A percentile compares a stretch with the other conserved stretches of the same genome.
Evolutionary conservation across 2,888 invertebrate species (phyloP).

Genomic region (Eristalis intricaria): DNA sequence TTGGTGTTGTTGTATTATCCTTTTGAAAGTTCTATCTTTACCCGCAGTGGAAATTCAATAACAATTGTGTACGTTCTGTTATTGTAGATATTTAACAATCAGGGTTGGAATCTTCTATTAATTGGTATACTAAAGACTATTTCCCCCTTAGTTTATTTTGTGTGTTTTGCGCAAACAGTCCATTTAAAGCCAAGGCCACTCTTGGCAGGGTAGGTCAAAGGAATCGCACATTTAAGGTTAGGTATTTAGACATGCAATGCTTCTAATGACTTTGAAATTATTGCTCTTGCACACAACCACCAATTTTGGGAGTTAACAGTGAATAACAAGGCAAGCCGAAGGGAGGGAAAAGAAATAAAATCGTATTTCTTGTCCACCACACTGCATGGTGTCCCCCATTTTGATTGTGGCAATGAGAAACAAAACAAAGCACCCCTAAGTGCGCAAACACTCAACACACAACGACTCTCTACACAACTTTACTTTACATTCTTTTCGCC

Average conservation of each 20-base stretch:
- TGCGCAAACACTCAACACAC: constrained; percentile 47
- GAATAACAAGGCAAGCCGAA: not conserved
- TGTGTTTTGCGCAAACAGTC: constrained; percentile 29
- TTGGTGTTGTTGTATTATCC: not conserved
- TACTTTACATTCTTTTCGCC: constrained; percentile 61
- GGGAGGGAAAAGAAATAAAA: not conserved
- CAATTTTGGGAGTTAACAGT: not conserved
- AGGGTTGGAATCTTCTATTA: constrained; percentile 53
- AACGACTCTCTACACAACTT: constrained; percentile 42
- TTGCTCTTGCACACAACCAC: constrained; percentile 22
- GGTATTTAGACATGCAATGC: constrained; percentile 58
- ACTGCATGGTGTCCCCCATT: constrained; percentile 35
- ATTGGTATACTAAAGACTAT: constrained; percentile 44
- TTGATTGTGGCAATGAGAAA: constrained; percentile 14
- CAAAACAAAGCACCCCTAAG: constrained; percentile 51
- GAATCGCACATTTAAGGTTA: constrained; percentile 43
- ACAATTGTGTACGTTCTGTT: constrained; percentile 43
- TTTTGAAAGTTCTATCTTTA: constrained; percentile 2
- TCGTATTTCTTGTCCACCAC: constrained; percentile 18
- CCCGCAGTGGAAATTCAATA: constrained; percentile 12
- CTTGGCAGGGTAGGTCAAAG: constrained; percentile 64
- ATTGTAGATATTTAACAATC: constrained; percentile 27
- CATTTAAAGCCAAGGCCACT: constrained; percentile 60
- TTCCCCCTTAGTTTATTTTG: constrained; percentile 17
- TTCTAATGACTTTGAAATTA: constrained; percentile 58